Evolutionary conservation across 2,113 vertebrate genomes (phyloP).

Genomic region (Hucho hucho): DNA sequence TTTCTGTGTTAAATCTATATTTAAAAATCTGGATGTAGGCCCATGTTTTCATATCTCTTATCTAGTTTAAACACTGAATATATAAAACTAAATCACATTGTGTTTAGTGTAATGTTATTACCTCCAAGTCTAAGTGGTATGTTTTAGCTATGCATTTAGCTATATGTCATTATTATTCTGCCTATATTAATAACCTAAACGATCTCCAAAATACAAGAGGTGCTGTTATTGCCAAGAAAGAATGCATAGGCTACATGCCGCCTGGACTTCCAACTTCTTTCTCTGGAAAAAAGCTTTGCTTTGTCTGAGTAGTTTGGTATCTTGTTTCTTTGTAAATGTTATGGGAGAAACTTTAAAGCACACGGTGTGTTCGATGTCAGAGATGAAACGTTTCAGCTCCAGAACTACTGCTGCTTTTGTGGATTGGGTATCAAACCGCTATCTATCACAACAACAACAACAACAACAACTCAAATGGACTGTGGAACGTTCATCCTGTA

Average conservation of each 20-base stretch:
- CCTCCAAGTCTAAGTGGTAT: neutral
- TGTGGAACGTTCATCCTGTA: slow-evolving; percentile 11
- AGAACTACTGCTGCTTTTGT: neutral
- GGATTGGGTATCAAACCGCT: neutral
- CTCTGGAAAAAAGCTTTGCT: slow-evolving; percentile 15
- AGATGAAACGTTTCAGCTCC: neutral
- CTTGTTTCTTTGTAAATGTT: slow-evolving; percentile 9
- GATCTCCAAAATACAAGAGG: slow-evolving; percentile 41
- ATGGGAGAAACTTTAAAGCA: slow-evolving; percentile 32
- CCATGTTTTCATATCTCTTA: too few species aligned
- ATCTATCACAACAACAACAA: neutral
- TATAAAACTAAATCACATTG: slow-evolving; percentile 31
- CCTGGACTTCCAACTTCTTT: slow-evolving; percentile 30
- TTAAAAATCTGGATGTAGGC: too few species aligned
- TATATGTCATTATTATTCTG: slow-evolving; percentile 4
- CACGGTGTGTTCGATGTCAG: slow-evolving; percentile 26
- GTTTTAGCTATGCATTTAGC: slow-evolving; percentile 11
- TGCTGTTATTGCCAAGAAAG: slow-evolving; percentile 53
- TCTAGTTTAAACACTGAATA: neutral
- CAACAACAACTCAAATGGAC: slow-evolving; percentile 4
- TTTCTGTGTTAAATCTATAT: too few species aligned
- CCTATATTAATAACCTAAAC: neutral
- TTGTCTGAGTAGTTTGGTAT: slow-evolving; percentile 9
- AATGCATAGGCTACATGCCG: slow-evolving; percentile 47
- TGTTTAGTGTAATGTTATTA: slow-evolving; percentile 36